phyloP scores from a whole-genome alignment of 30 jellyfish, hydroid and myxozoan genomes.

The Chironex yamaguchii region DNA sequence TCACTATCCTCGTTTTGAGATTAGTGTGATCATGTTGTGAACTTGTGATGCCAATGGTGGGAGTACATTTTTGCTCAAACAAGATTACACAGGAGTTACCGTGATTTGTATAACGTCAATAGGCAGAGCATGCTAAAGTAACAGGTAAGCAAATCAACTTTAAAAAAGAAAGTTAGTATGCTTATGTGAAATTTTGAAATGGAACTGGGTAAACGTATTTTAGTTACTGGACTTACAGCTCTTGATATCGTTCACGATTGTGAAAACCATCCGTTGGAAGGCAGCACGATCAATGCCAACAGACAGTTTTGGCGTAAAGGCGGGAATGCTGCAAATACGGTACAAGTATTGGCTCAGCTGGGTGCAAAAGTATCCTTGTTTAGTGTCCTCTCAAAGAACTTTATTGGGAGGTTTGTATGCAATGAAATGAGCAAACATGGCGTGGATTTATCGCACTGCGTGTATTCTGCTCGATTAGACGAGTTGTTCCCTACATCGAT shows the following conservation, averaged over 20 bases:
- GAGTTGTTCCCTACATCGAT: conserved; percentile 82
- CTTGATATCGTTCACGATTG: conserved; percentile 84
- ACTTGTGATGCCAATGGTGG: no score
- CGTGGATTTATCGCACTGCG: conserved; percentile 70
- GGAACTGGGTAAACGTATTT: conserved; percentile 28
- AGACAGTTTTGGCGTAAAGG: conserved; percentile 90
- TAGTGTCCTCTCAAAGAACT: conserved; percentile 63
- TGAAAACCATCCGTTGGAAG: conserved; percentile 86
- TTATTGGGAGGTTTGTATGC: conserved; percentile 4
- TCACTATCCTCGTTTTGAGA: no score
- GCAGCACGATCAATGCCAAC: conserved; percentile 64
- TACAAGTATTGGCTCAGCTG: conserved; percentile 80
- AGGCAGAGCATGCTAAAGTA: no score
- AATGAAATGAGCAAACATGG: conserved; percentile 58
- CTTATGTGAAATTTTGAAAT: no score
- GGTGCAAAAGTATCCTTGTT: conserved; percentile 68
- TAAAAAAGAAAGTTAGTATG: no score
- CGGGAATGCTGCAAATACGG: conserved; percentile 98
- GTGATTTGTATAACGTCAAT: no score
- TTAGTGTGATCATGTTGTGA: no score
- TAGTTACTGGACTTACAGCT: conserved; percentile 88
- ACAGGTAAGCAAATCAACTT: no score
- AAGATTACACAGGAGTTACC: no score
- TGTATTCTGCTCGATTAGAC: not conserved
- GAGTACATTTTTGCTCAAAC: no score